Conservation (phyloP, 2,797 vertebrate species). For the Sebastes variabilis region DNA sequence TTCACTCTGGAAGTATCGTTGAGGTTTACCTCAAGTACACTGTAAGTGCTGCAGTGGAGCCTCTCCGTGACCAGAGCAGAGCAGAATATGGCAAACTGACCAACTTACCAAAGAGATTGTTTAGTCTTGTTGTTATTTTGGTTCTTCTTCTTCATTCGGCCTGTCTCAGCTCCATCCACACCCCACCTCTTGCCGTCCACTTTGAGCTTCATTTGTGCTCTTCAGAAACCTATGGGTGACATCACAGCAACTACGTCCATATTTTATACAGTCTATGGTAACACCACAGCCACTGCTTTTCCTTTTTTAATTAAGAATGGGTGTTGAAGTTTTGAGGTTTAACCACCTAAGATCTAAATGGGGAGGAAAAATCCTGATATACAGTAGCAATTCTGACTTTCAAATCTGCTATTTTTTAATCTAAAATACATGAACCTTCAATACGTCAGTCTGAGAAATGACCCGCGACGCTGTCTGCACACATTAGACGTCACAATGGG, state of each 20-base stretch:
- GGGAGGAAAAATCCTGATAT: neutral
- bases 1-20: constrained; percentile 2
- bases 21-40: neutral
- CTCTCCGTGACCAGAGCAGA: constrained; percentile 1
- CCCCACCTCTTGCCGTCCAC: too few species aligned
- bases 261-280: neutral
- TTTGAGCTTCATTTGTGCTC: too few species aligned
- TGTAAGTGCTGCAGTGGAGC: neutral
- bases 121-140: neutral
- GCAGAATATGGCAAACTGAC: neutral
- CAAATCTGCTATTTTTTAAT: neutral
- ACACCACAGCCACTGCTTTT: neutral
- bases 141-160: neutral
- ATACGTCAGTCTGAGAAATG: neutral
- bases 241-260: fast-evolving
- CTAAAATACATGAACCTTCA: neutral
- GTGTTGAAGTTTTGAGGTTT: neutral
- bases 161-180: too few species aligned
- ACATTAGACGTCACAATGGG: neutral
- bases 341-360: neutral
- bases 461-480: neutral
- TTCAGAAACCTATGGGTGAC: too few species aligned
- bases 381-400: neutral
- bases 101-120: neutral
- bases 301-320: neutral